phyloP scores from a whole-genome alignment of 2,888 invertebrate species.

The Corythucha ciliata region DNA sequence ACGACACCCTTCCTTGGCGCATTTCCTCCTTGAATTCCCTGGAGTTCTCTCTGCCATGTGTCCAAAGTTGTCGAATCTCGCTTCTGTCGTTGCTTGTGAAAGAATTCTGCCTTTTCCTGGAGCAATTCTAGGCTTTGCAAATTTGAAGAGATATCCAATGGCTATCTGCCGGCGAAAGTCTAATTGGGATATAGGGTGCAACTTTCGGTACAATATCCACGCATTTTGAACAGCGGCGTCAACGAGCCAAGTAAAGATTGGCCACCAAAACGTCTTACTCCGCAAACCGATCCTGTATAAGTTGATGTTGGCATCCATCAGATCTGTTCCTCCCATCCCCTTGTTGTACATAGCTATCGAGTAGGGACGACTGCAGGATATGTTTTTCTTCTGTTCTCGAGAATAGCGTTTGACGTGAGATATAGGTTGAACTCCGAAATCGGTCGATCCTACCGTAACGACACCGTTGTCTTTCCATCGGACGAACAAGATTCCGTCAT shows the following conservation, averaged over 20 bases:
- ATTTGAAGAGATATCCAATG: slow-evolving; percentile 2
- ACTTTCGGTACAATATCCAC: slow-evolving; percentile 5
- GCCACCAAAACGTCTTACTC: slow-evolving; percentile 1
- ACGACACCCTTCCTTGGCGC: not conserved
- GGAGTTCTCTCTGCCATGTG: not conserved
- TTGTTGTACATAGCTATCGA: slow-evolving; percentile 24
- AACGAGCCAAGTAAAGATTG: slow-evolving; percentile 3
- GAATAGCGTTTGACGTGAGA: slow-evolving; percentile 17
- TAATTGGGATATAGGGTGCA: not conserved
- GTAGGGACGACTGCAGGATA: slow-evolving; percentile 19
- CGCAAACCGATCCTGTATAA: slow-evolving; percentile 2
- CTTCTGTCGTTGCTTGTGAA: not conserved
- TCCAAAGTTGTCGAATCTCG: slow-evolving; percentile 3
- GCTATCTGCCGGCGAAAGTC: slow-evolving; percentile 9
- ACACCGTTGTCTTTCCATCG: slow-evolving; percentile 14
- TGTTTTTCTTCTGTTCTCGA: slow-evolving; percentile 18
- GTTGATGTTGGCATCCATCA: slow-evolving; percentile 9
- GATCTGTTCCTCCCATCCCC: slow-evolving; percentile 23
- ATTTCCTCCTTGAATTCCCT: not conserved
- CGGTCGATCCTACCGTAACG: slow-evolving; percentile 21
- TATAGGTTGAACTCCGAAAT: slow-evolving; percentile 16
- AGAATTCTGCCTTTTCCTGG: no score
- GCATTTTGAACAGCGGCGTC: slow-evolving; percentile 8
- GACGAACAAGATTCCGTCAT: slow-evolving; percentile 3
- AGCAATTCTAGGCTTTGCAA: not conserved